Percentiles rank a stretch among this genome's conserved stretches.
These are phyloP conservation scores for Gibbula magus DNA, from an alignment of 2,888 invertebrate genomes.

Conservation along the genomic window DNA sequence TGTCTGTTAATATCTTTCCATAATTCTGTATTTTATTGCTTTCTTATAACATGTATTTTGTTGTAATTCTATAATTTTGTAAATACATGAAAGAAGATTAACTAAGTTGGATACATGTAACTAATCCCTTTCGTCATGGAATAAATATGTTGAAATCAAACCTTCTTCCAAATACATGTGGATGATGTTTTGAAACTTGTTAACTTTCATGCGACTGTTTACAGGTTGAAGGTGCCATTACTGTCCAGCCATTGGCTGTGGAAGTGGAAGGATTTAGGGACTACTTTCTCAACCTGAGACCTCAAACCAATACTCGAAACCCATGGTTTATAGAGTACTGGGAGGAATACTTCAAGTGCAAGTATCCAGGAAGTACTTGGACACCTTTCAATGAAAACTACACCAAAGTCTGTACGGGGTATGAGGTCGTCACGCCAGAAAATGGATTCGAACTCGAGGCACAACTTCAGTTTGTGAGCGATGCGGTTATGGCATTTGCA, in stretches of 20 bases:
- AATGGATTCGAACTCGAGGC: constrained; percentile 84
- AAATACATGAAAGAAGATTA: no score
- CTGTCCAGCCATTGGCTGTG: constrained; percentile 94
- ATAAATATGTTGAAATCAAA: no score
- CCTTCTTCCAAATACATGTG: no score
- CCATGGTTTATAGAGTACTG: constrained; percentile 75
- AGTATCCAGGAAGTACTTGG: constrained; percentile 82
- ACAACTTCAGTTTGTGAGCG: constrained; percentile 96
- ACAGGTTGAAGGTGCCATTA: constrained; percentile 92
- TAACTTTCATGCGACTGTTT: no score
- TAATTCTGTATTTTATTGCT: no score
- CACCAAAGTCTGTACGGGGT: constrained; percentile 83
- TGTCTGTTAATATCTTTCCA: no score
- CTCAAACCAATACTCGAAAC: constrained; percentile 67
- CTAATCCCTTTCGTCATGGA: no score
- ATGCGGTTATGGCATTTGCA: constrained; percentile 96
- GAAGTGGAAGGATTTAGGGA: constrained; percentile 80
- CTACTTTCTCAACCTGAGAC: constrained; percentile 70
- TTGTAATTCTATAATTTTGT: no score
- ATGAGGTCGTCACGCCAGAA: constrained; percentile 83
- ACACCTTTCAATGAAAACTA: constrained; percentile 71
- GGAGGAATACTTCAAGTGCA: constrained; percentile 89
- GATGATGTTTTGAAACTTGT: no score
- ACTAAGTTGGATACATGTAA: no score
- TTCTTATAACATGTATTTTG: no score